Evolutionary conservation across 2,888 invertebrate genomes (phyloP).

Genomic region (Hololepta plana): DNA sequence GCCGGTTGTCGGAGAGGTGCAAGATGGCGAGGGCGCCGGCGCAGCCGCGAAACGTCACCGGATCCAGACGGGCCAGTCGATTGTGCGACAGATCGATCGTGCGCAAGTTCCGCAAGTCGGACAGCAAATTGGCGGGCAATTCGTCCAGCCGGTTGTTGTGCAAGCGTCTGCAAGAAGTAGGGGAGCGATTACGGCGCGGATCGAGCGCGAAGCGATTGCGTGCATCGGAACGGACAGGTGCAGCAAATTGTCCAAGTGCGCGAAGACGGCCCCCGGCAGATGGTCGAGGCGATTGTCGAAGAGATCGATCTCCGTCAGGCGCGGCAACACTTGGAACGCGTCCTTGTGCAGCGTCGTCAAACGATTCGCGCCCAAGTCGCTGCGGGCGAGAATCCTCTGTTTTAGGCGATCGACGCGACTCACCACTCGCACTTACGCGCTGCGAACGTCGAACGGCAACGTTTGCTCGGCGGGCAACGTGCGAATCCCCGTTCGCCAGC

Average conservation of each 20-base stretch:
- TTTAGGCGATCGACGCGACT: not conserved
- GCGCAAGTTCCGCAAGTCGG: slow-evolving; percentile 38
- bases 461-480: slow-evolving; percentile 41
- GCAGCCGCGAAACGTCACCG: slow-evolving; percentile 37
- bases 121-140: slow-evolving; percentile 37
- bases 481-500: slow-evolving; percentile 44
- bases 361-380: slow-evolving; percentile 54
- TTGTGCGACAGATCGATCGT: slow-evolving; percentile 53
- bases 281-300: slow-evolving; percentile 55
- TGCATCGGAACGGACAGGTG: slow-evolving; percentile 37
- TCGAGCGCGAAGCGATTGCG: no score
- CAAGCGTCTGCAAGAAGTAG: slow-evolving; percentile 44
- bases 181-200: not conserved
- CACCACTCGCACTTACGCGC: slow-evolving; percentile 46
- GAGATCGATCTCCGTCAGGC: slow-evolving; percentile 47
- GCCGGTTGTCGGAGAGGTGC: slow-evolving; percentile 46
- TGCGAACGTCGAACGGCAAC: slow-evolving; percentile 42
- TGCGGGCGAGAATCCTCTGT: slow-evolving; percentile 20
- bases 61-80: slow-evolving; percentile 35
- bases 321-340: slow-evolving; percentile 44
- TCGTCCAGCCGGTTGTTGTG: slow-evolving; percentile 47
- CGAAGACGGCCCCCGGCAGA: slow-evolving; percentile 45
- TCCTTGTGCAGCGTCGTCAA: slow-evolving; percentile 49
- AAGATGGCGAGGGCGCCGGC: slow-evolving; percentile 39
- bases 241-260: slow-evolving; percentile 38